Evolutionary conservation across 2,113 vertebrate species (phyloP), one percentile per base, ranked within the genome.

Genomic region (Halcyon senegalensis): DNA sequence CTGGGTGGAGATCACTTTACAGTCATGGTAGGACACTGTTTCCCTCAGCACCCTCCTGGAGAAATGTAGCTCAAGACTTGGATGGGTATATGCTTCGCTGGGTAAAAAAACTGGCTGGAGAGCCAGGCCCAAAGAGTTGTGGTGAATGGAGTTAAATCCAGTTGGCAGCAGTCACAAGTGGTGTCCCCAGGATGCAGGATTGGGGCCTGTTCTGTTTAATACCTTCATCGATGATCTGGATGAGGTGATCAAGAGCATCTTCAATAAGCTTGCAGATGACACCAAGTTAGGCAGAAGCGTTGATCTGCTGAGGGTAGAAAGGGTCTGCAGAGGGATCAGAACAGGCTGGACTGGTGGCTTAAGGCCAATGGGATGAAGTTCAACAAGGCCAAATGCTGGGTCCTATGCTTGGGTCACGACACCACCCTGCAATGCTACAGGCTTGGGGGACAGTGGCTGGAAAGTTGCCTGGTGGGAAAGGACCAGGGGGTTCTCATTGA

Each of bases 161-260:
- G 13, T 33, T 46, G 31, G 19, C 31, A 13, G 4, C 20, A 15
- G 39, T 66, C 11, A 43, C 25, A 64, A 64, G 39, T 28, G 16
- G 25, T 64, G 43, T 46, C 41, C 43, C 14, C 43, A 44, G 41
- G 12, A 13, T 30, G 46, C 20, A 67, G 30, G 14, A 31, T 16
- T 31, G 30, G 30, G 30, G 41, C 30, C 17, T 28, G 9, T 64
- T 18, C 18, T 43, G 8, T 44, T 21, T 44, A 66, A 30, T 43
- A 44, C 5, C 35, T 39, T 33, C 31, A 20, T 17, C 31, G 27
- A 3, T 33, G 30, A 31, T 43, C 25, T 68, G 53, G 2, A 17
- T 1, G 1, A 53, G 41, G 41, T 33, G 9, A 46, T 5, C 0
- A 0, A 77, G 33, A 11, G 11, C 12, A 5, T 4, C 1, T 1